Conservation (phyloP, 1,140 invertebrate species). For the Platorchestia sp. region DNA sequence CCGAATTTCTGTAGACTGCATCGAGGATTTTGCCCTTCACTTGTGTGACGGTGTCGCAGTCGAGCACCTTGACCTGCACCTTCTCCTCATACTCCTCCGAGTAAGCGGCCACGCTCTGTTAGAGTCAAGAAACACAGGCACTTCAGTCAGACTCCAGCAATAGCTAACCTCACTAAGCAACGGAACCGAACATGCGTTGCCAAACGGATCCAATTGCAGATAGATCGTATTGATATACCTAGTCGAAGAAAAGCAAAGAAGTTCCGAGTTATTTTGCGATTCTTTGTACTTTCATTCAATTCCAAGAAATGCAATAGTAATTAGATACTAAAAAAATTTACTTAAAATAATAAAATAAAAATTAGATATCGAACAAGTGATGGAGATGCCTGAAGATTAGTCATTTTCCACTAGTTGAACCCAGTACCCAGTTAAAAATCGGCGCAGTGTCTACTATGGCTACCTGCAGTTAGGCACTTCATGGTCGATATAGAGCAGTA, state of each 20-base stretch:
- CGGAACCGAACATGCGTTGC: not conserved
- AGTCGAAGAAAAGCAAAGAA: not conserved
- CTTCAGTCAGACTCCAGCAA: not conserved
- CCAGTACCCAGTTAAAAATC: too few relatives aligned
- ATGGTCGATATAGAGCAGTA: too few relatives aligned
- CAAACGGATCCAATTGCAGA: not conserved
- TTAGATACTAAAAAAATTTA: not conserved
- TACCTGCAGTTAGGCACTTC: too few relatives aligned
- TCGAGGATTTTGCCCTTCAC: constrained; percentile 98
- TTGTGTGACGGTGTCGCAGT: constrained; percentile 99
- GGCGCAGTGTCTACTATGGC: too few relatives aligned
- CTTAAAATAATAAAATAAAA: not conserved
- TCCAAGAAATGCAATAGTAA: not conserved
- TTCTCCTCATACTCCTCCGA: constrained; percentile 95
- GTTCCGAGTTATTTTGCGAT: not conserved
- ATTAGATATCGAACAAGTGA: not conserved
- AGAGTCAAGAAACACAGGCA: constrained; percentile 63
- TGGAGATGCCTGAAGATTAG: not conserved
- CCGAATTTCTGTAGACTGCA: constrained; percentile 95
- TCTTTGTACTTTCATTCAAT: not conserved
- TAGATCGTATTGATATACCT: not conserved
- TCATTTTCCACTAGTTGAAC: not conserved
- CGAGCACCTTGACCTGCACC: constrained; percentile 94
- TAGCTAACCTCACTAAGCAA: not conserved
- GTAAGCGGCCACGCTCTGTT: constrained; percentile 87